phyloP scores from a whole-genome alignment of 2,113 vertebrate genomes.

The Oenanthe oenanthe region DNA sequence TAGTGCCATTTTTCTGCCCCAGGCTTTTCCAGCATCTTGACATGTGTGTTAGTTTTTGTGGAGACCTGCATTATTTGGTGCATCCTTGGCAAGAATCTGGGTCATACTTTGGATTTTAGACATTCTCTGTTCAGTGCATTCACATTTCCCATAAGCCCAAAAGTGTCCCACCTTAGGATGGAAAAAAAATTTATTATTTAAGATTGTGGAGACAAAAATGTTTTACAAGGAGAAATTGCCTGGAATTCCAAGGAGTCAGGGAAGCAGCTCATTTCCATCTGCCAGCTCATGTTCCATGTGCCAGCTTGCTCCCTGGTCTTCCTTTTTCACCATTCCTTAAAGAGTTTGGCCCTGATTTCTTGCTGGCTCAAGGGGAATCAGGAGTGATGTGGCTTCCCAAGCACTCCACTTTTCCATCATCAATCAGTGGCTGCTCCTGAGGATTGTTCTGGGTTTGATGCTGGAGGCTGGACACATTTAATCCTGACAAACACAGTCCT shows the following conservation, averaged over 20 bases:
- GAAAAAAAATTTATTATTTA: background rate
- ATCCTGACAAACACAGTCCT: background rate
- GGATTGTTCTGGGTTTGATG: background rate
- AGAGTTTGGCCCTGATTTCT: background rate
- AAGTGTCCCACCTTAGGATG: background rate
- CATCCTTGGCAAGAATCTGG: background rate
- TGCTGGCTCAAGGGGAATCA: background rate
- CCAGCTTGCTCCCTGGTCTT: background rate
- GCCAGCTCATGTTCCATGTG: background rate
- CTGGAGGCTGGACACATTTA: background rate
- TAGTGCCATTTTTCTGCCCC: background rate
- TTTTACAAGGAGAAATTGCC: background rate
- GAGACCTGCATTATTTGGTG: background rate
- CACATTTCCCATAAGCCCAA: background rate
- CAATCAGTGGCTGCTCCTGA: background rate
- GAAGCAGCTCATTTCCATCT: background rate
- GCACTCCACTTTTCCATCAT: background rate
- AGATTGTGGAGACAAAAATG: background rate
- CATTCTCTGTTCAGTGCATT: background rate
- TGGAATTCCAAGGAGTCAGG: background rate
- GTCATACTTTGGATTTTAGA: background rate
- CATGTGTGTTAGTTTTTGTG: background rate
- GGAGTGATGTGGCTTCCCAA: background rate
- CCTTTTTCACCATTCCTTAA: background rate
- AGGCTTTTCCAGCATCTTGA: background rate